These are phyloP conservation scores for Triplophysa yarkandensis DNA, from an alignment of 2,797 vertebrate species.

Conservation along the genomic window DNA sequence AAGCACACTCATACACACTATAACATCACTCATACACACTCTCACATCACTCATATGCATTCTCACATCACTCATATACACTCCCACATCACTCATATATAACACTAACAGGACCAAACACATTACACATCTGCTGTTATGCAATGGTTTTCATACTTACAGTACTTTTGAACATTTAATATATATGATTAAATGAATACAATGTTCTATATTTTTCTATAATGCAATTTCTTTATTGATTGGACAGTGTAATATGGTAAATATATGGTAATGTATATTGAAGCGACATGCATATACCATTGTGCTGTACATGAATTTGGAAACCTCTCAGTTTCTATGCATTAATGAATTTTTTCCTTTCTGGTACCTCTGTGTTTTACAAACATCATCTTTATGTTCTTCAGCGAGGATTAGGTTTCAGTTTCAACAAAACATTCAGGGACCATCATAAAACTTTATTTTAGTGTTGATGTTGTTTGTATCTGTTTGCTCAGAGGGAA, in stretches of 20 bases:
- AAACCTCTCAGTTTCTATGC: too few species aligned
- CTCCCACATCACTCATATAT: not conserved
- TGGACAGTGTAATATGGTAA: too few species aligned
- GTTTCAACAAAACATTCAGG: conserved; percentile 61
- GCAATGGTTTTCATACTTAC: not conserved
- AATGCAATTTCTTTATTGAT: too few species aligned
- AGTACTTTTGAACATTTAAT: too few species aligned
- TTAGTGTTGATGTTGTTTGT: conserved; percentile 24
- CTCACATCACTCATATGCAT: conserved; percentile 4
- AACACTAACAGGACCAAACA: not conserved
- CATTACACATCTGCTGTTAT: not conserved
- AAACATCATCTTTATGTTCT: conserved; percentile 47
- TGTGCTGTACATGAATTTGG: too few species aligned
- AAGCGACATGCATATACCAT: too few species aligned
- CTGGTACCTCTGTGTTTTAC: not conserved
- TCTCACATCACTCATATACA: conserved; percentile 3
- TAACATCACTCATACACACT: conserved; percentile 6
- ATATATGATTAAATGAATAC: too few species aligned
- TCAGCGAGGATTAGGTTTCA: conserved; percentile 68
- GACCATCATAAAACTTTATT: not conserved
- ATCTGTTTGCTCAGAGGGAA: not conserved
- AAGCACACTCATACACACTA: conserved; percentile 15
- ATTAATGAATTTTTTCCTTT: not conserved
- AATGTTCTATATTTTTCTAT: too few species aligned
- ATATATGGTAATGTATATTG: too few species aligned